A percentile compares a stretch with the other conserved stretches of the same genome.
Conservation (phyloP, 1,140 invertebrate genomes). For the Cepaea nemoralis region DNA sequence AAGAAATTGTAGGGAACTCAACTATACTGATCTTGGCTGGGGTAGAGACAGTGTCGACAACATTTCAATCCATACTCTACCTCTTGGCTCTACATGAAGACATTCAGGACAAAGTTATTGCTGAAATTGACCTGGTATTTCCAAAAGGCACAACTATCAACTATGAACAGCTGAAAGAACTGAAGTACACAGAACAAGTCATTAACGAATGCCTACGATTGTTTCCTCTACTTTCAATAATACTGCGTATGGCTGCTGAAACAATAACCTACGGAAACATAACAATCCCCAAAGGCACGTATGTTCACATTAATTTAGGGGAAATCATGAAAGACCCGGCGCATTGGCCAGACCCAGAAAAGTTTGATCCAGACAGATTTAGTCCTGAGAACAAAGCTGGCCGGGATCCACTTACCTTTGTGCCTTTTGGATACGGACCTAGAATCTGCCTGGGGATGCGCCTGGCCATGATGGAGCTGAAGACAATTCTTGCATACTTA, state of each 20-base stretch:
- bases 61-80: slow-evolving; percentile 78
- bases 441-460: slow-evolving; percentile 72
- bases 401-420: slow-evolving; percentile 46
- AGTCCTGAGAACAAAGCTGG: slow-evolving; percentile 41
- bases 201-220: slow-evolving; percentile 47
- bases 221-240: slow-evolving; percentile 44
- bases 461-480: slow-evolving; percentile 61
- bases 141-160: slow-evolving; percentile 33
- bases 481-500: slow-evolving; percentile 50
- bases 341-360: slow-evolving; percentile 80
- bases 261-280: slow-evolving; percentile 51
- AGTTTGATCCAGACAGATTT: slow-evolving; percentile 78
- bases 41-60: slow-evolving; percentile 83
- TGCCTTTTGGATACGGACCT: slow-evolving; percentile 67
- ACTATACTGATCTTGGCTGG: slow-evolving; percentile 75
- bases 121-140: slow-evolving; percentile 77
- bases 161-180: slow-evolving; percentile 45
- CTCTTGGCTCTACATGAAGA: slow-evolving; percentile 78
- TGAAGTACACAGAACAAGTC: slow-evolving; percentile 48
- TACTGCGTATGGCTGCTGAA: slow-evolving; percentile 32
- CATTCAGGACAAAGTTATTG: slow-evolving; percentile 76
- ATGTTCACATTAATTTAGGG: slow-evolving; percentile 83
- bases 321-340: slow-evolving; percentile 84
- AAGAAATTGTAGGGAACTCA: slow-evolving; percentile 25
- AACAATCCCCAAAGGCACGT: slow-evolving; percentile 72